phyloP scores from a whole-genome alignment of 2,888 invertebrate species.

The Mimumesa dahlbomi region DNA sequence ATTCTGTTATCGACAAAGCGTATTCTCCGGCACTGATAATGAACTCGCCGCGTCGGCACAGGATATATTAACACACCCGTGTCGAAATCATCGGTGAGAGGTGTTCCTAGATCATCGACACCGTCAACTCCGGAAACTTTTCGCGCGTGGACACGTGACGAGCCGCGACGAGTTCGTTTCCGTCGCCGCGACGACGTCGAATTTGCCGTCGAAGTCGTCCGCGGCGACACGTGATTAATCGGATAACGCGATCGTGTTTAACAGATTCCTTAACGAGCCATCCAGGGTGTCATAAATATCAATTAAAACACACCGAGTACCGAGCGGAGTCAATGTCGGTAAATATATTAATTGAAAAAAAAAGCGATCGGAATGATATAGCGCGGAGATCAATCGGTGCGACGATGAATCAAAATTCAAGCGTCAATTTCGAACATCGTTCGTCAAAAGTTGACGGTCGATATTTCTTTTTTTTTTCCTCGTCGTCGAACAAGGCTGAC shows the following conservation, averaged over 20 bases:
- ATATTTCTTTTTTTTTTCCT: too few relatives aligned
- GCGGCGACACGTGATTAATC: slow-evolving; percentile 16
- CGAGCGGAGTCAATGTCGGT: slow-evolving; percentile 6
- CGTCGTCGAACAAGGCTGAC: too few relatives aligned
- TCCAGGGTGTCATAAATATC: slow-evolving; percentile 17
- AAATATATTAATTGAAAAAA: slow-evolving; percentile 4
- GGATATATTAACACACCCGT: too few relatives aligned
- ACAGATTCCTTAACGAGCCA: not conserved
- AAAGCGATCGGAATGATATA: not conserved
- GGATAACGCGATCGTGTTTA: not conserved
- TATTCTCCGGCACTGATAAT: too few relatives aligned
- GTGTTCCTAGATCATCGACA: slow-evolving; percentile 15
- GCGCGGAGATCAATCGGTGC: not conserved
- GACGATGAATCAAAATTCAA: not conserved
- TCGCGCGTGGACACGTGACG: slow-evolving; percentile 6
- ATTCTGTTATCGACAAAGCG: too few relatives aligned
- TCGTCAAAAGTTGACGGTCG: too few relatives aligned
- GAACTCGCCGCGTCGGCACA: not conserved
- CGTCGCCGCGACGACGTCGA: slow-evolving; percentile 9
- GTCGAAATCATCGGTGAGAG: too few relatives aligned
- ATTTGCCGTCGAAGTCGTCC: slow-evolving; percentile 6
- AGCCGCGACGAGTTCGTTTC: not conserved
- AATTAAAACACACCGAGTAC: too few relatives aligned
- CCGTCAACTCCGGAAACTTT: slow-evolving; percentile 6
- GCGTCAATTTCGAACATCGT: not conserved